Conservation (phyloP, 2,888 invertebrate genomes). For the Alsophila aescularia region DNA sequence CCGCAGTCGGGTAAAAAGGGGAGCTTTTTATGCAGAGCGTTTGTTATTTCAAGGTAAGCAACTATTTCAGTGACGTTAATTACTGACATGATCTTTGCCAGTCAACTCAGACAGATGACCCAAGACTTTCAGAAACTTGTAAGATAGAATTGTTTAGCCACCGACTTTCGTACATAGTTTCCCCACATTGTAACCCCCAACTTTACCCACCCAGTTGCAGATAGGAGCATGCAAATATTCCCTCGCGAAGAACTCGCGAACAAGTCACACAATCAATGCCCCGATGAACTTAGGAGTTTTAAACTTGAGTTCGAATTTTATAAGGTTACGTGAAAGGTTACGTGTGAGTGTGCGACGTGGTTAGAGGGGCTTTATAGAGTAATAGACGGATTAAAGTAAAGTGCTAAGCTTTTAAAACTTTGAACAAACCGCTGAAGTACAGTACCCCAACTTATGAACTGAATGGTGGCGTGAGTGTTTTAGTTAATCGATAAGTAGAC, state of each 20-base stretch:
- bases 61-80: too few relatives aligned
- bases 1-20: too few relatives aligned
- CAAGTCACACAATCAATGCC: conserved; percentile 37
- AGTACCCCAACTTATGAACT: too few relatives aligned
- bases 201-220: conserved; percentile 2
- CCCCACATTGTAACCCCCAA: conserved; percentile 4
- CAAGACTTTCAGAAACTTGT: neutral
- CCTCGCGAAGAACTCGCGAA: conserved; percentile 4
- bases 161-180: conserved; percentile 3
- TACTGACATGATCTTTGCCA: neutral
- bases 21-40: too few relatives aligned
- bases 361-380: neutral
- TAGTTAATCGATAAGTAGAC: too few relatives aligned
- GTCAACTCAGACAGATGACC: neutral
- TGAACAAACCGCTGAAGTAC: too few relatives aligned
- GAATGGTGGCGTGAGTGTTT: too few relatives aligned
- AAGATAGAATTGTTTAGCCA: conserved; percentile 1
- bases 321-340: neutral
- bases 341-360: neutral
- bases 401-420: too few relatives aligned
- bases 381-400: too few relatives aligned
- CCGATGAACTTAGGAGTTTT: conserved; percentile 28
- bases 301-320: conserved; percentile 22
- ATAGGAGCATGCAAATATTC: conserved; percentile 36
- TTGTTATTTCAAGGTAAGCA: too few relatives aligned